These are phyloP conservation scores for Leucoraja erinaceus DNA, from an alignment of 2,113 vertebrate genomes.

Conservation along the genomic window DNA sequence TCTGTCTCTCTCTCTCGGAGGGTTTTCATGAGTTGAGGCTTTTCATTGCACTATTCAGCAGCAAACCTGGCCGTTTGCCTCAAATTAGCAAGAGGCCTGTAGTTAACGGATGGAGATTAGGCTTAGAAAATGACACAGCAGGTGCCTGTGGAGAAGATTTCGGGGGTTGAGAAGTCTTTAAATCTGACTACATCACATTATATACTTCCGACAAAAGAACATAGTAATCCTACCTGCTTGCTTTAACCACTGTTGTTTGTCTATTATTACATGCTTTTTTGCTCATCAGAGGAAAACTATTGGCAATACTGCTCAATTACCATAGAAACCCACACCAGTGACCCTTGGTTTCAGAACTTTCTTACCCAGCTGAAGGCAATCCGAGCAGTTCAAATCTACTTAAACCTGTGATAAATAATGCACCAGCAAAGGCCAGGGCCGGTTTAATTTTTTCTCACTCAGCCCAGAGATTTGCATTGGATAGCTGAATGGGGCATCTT, in stretches of 20 bases:
- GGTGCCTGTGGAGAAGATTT: conserved; percentile 68
- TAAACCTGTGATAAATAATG: conserved; percentile 56
- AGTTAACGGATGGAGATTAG: conserved; percentile 75
- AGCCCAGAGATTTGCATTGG: conserved; percentile 51
- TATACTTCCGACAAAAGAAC: conserved; percentile 88
- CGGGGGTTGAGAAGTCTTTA: conserved; percentile 86
- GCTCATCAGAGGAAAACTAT: conserved; percentile 82
- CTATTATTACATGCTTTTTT: conserved; percentile 80
- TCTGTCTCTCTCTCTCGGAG: background rate
- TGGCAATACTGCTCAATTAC: conserved; percentile 89
- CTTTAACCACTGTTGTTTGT: conserved; percentile 86
- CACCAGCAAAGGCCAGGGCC: conserved; percentile 47
- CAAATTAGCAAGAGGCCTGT: conserved; percentile 71
- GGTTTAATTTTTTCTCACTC: conserved; percentile 53
- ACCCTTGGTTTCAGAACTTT: conserved; percentile 60
- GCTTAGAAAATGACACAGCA: conserved; percentile 75
- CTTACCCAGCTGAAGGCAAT: conserved; percentile 60
- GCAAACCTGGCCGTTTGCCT: conserved; percentile 71
- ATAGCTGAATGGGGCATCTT: conserved; percentile 54
- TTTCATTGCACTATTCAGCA: conserved; percentile 66
- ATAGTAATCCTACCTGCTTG: conserved; percentile 96
- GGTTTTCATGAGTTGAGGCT: conserved; percentile 66
- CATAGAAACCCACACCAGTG: conserved; percentile 91
- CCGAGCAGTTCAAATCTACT: conserved; percentile 66
- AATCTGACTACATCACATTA: conserved; percentile 95